These are phyloP conservation scores for Conchocele bisecta DNA, from an alignment of 2,888 invertebrate genomes.

Conservation along the genomic window DNA sequence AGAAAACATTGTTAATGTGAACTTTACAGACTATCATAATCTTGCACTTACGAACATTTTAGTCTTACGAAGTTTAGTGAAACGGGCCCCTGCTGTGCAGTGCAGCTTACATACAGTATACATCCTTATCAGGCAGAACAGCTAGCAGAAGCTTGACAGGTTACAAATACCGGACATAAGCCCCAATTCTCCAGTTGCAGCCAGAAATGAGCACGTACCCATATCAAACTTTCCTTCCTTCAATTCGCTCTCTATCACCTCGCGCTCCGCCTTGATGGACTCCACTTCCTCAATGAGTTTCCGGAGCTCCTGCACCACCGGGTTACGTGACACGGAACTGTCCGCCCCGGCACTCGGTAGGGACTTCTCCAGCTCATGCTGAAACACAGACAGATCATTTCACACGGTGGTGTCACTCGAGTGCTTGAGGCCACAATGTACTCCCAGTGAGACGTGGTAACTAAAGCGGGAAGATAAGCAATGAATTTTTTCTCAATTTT, in stretches of 20 bases:
- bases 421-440: too few relatives aligned
- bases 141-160: background rate
- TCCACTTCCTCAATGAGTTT: slow-evolving; percentile 93
- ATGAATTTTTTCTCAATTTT: too few relatives aligned
- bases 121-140: too few relatives aligned
- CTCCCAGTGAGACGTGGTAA: too few relatives aligned
- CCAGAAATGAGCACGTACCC: slow-evolving; percentile 84
- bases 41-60: too few relatives aligned
- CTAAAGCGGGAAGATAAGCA: too few relatives aligned
- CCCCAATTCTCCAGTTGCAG: background rate
- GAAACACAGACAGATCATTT: slow-evolving; percentile 24
- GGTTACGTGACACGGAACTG: slow-evolving; percentile 84
- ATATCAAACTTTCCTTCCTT: slow-evolving; percentile 91
- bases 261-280: slow-evolving; percentile 93
- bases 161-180: background rate
- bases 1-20: too few relatives aligned
- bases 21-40: too few relatives aligned
- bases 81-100: too few relatives aligned
- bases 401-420: too few relatives aligned
- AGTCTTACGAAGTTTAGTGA: too few relatives aligned
- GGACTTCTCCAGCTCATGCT: slow-evolving; percentile 78
- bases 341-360: slow-evolving; percentile 83
- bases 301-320: slow-evolving; percentile 87
- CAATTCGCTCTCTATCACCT: slow-evolving; percentile 93
- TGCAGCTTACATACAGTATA: too few relatives aligned